These are phyloP conservation scores for Dioctria linearis DNA, from an alignment of 2,888 invertebrate genomes.

Conservation along the genomic window DNA sequence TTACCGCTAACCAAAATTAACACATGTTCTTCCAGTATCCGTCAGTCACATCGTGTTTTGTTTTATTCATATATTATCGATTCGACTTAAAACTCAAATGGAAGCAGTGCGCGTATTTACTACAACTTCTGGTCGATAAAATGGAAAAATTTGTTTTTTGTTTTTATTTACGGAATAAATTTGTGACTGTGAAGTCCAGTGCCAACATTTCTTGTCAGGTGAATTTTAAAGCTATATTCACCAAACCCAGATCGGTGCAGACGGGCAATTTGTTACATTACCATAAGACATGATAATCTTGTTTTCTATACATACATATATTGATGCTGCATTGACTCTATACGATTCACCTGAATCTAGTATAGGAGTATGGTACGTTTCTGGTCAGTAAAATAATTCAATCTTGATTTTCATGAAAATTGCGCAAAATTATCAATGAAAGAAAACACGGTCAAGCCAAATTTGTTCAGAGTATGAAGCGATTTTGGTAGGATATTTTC, in stretches of 20 bases:
- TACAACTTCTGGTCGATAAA: constrained; percentile 1
- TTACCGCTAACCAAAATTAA: constrained; percentile 30
- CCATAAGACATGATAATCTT: constrained; percentile 50
- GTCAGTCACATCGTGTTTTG: background rate
- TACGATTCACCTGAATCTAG: background rate
- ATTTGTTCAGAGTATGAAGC: background rate
- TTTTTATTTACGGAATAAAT: constrained; percentile 33
- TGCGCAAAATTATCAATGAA: constrained; percentile 39
- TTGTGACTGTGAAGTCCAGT: background rate
- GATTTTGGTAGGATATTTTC: no score
- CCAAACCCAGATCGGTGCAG: constrained; percentile 25
- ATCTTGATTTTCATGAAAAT: constrained; percentile 6
- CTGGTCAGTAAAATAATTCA: background rate
- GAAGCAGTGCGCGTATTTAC: constrained; percentile 16
- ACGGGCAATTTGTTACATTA: constrained; percentile 49
- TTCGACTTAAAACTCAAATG: background rate
- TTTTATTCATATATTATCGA: constrained; percentile 32
- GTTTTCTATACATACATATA: background rate
- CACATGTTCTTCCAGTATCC: background rate
- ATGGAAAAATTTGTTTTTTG: constrained; percentile 17
- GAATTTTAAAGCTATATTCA: constrained; percentile 37
- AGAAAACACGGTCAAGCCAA: constrained; percentile 26
- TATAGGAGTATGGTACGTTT: background rate
- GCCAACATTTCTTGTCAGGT: constrained; percentile 31
- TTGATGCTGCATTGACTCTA: background rate